Conservation (phyloP, 1,140 invertebrate genomes). For the Druon quercuslanigerum region DNA sequence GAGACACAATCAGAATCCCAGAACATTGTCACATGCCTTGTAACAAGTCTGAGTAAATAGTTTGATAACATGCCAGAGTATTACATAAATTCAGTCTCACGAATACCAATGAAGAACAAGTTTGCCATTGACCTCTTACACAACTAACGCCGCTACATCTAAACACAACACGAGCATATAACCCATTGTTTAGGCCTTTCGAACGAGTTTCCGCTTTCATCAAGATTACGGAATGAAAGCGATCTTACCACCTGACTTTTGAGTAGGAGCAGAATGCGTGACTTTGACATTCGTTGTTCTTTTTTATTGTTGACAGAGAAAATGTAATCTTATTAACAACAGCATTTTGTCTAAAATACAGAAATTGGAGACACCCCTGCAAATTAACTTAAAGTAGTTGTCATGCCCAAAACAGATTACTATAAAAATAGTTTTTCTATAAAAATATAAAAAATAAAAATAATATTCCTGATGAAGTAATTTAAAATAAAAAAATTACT, state of each 20-base stretch:
- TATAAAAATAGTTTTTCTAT: no score
- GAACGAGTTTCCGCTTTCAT: constrained; percentile 25
- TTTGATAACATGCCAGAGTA: not conserved
- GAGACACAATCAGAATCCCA: no score
- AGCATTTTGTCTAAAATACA: no score
- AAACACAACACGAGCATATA: not conserved
- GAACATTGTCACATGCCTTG: not conserved
- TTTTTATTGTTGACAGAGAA: not conserved
- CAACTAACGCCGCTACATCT: constrained; percentile 1
- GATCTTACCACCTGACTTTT: constrained; percentile 3
- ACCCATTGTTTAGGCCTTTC: constrained; percentile 11
- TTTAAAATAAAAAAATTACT: no score
- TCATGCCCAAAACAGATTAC: no score
- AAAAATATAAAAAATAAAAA: no score
- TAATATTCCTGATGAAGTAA: no score
- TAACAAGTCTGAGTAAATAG: not conserved
- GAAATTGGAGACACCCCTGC: no score
- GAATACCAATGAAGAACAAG: constrained; percentile 6
- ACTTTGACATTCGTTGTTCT: not conserved
- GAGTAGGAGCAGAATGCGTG: not conserved
- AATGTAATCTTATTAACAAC: no score
- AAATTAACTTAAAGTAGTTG: no score
- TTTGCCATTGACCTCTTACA: constrained; percentile 27
- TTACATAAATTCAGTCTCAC: not conserved
- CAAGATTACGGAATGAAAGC: constrained; percentile 9